Conservation (phyloP, 2,113 vertebrate species). For the Gopherus evgoodei region DNA sequence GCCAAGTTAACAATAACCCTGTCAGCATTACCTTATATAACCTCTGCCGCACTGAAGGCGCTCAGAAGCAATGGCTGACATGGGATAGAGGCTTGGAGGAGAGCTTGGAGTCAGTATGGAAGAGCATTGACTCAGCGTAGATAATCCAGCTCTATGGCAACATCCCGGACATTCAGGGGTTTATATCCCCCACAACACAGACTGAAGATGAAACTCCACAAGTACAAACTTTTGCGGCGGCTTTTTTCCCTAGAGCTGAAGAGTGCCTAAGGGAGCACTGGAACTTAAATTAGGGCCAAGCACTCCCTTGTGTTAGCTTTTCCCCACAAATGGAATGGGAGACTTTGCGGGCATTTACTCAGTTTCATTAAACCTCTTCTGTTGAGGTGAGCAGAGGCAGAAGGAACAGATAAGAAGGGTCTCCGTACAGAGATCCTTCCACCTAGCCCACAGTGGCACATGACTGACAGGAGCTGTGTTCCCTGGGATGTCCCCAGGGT, state of each 20-base stretch:
- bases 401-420: not conserved
- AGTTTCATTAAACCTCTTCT: not conserved
- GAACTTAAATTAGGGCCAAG: not conserved
- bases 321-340: not conserved
- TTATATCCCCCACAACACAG: not conserved
- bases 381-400: not conserved
- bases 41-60: not conserved
- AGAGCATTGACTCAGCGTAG: not conserved
- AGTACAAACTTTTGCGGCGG: fast-evolving
- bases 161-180: not conserved
- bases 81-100: not conserved
- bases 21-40: not conserved
- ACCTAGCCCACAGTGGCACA: not conserved
- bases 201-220: not conserved
- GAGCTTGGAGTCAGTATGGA: not conserved
- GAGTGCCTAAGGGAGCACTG: not conserved
- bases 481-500: not conserved
- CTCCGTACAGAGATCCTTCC: not conserved
- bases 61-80: not conserved
- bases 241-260: not conserved
- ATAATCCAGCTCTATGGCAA: not conserved
- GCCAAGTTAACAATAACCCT: not conserved
- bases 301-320: not conserved
- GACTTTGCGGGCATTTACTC: not conserved
- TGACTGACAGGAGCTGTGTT: not conserved